Base-by-base conservation (phyloP, 2,888 invertebrate genomes). In the Tiliacea citrago region DNA sequence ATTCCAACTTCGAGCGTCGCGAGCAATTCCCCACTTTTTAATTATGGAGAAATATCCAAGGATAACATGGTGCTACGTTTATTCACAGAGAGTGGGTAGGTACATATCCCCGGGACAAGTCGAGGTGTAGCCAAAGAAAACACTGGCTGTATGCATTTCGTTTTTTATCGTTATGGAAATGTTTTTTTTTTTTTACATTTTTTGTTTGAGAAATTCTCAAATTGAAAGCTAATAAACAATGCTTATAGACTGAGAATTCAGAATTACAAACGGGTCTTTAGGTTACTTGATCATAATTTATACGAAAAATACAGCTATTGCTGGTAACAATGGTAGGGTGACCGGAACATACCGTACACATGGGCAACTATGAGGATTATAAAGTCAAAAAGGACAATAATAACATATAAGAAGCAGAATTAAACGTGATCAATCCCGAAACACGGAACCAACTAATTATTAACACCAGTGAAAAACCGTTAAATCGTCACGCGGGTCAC, bases 11-110 rank as follows among this genome's bases (percentile, higher is more conserved):
- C 81, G 84, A 81, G 86, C 86, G 88, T 89, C 89, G 86, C 84
- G 79, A 88, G 88, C 89, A 88, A 87, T 88, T 90, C 88, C 86
- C 88, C 86, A 86, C 89, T 84, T 88, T 88, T 88, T 91, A 88
- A 89, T 91, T 90, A 90, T 88, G 86, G 86, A 87, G 88, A 90
- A 88, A 90, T 86, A 90, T 88, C 85, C 77, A 79, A 76, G 75
- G 86, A 84, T 87, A 86, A 88, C 84, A 86, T 82, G 75, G 70
- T 63, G 55, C 82, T 76, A 57, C 79, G 63, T 85, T 85, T 87
- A 79, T 87, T 82, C 74, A 55, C 73, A 35, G 82, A n/a, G 71
- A 74, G 72, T 68, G 16, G 69, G 68, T 68, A 78, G 68, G 69
- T 86, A 78, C 73, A 76, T 75, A 75, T 81, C 78, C 71, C 45